Conservation (phyloP, 2,797 vertebrate genomes). For the Gorsachius magnificus region DNA sequence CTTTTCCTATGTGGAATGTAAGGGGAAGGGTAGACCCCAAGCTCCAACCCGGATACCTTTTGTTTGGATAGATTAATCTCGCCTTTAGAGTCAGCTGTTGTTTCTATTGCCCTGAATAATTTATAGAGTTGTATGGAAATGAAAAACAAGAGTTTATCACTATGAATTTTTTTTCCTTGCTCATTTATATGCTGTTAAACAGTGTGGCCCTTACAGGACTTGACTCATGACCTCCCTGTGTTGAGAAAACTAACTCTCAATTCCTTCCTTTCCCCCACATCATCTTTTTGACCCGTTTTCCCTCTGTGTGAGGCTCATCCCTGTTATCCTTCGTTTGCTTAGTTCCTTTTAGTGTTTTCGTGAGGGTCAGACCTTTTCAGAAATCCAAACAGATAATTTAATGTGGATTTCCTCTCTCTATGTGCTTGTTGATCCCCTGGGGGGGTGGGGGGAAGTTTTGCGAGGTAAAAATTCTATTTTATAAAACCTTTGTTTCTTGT, state of each 20-base stretch:
- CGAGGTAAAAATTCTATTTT: not conserved
- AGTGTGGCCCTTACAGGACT: not conserved
- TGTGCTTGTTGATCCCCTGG: not conserved
- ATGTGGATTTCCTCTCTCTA: not conserved
- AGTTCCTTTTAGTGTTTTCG: not conserved
- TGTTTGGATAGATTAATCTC: not conserved
- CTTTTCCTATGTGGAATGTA: not conserved
- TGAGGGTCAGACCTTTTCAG: not conserved
- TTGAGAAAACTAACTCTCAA: not conserved
- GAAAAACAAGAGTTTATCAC: not conserved
- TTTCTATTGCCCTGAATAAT: not conserved
- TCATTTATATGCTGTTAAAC: not conserved
- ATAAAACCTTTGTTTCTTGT: not conserved
- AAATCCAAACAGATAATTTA: not conserved
- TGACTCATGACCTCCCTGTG: not conserved
- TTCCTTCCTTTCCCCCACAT: not conserved
- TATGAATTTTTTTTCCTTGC: not conserved
- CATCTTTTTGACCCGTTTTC: not conserved
- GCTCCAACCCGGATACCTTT: not conserved
- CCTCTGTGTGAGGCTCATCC: not conserved
- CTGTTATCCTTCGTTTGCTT: not conserved
- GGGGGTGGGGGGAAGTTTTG: not conserved
- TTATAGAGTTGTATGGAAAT: not conserved
- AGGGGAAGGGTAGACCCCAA: not conserved
- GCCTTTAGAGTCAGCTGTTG: not conserved